Evolutionary conservation across 2,113 vertebrate species (phyloP), one percentile per base, ranked within the genome.

Genomic region (Cyprinus carpio): DNA sequence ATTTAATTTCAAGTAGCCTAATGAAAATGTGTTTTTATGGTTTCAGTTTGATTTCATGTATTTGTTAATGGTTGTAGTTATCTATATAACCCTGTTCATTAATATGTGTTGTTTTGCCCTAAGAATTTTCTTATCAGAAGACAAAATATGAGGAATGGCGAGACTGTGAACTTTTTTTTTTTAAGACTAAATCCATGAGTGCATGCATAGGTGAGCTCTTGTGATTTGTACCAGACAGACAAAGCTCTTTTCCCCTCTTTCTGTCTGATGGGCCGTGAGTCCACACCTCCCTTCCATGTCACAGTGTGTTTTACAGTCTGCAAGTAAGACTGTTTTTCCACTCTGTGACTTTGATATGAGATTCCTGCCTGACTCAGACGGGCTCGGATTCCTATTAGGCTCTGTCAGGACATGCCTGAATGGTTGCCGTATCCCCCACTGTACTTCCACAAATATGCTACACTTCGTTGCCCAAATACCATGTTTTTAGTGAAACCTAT

Each of bases 201-300:
- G 64, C 62, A 82, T 71, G 64, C 65, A 82, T 49, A 51, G 40
- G 62, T 71, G 64, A 82, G 64, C 65, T 75, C 25, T 29, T 56
- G 67, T 43, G 54, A 80, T 80, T 85, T 87, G 69, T 81, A 87
- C 72, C 72, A 84, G 82, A 87, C 81, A 82, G 81, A 56, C 46
- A 71, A 90, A 92, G 89, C 91, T 91, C 91, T 91, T 87, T 86
- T 81, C 89, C 89, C 85, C 25, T 87, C 82, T 46, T 85, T 83
- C 86, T 75, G 75, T 86, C 87, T 87, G 0, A 20, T 75, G n/a
- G 58, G 51, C 65, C 71, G 12, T 81, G 65, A 23, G 31, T 86
- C 49, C 76, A 62, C 77, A 40, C 71, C 51, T 37, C 51, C 65
- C 25, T 31, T 37, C 9, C 64, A 82, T 82, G 81, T 84, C 75